phyloP scores from a whole-genome alignment of 2,888 invertebrate genomes.

The Brachyptera risi region DNA sequence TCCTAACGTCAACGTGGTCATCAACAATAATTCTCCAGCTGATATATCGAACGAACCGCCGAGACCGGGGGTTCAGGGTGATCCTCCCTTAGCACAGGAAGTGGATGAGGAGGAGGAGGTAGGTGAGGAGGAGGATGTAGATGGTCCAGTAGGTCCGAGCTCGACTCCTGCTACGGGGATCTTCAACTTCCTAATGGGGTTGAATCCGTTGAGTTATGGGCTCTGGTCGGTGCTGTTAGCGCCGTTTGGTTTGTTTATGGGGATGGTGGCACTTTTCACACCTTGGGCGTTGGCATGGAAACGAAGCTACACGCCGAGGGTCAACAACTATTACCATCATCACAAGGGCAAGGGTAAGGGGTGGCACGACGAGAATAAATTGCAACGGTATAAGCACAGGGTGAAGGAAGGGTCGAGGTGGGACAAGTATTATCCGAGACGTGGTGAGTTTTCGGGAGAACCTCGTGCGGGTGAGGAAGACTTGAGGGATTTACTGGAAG shows the following conservation, averaged over 20 bases:
- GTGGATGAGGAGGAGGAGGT: neutral
- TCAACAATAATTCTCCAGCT: constrained; percentile 53
- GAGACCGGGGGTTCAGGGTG: neutral
- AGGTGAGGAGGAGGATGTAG: neutral
- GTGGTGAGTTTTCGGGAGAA: too few relatives aligned
- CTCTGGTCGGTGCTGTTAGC: constrained; percentile 1
- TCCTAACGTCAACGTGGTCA: constrained; percentile 64
- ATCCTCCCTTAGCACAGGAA: neutral
- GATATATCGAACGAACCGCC: too few relatives aligned
- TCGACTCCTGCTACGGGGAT: too few relatives aligned
- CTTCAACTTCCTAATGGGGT: constrained; percentile 1
- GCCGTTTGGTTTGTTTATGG: neutral
- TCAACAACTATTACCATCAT: constrained; percentile 2
- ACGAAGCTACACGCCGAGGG: neutral
- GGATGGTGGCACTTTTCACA: neutral
- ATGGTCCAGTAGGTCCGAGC: neutral
- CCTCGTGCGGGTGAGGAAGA: too few relatives aligned
- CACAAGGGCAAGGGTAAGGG: too few relatives aligned
- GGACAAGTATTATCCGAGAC: too few relatives aligned
- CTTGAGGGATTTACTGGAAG: too few relatives aligned
- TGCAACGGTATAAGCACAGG: too few relatives aligned
- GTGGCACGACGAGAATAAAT: too few relatives aligned
- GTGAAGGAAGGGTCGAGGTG: too few relatives aligned
- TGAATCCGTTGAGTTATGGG: constrained; percentile 3
- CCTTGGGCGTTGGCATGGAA: neutral